Base-by-base conservation (phyloP, 1,140 invertebrate species). In the Bombus consobrinus region DNA sequence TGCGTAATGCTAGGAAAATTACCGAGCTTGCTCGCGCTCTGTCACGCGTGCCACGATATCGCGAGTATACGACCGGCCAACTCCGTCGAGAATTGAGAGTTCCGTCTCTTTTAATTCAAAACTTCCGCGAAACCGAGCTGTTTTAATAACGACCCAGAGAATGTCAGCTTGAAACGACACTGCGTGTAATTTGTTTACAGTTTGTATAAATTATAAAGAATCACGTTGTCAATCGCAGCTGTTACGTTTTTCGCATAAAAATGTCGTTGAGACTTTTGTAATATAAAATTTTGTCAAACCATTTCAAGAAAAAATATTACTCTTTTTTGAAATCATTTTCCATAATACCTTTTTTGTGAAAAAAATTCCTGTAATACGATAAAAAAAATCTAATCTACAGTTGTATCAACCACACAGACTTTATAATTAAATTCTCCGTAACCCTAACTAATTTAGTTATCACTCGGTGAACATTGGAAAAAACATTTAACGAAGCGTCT, bases 1-100 rank as follows among this genome's bases (percentile, higher is more conserved):
- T 91, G 92, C 92, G 92, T 94, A 94, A 94, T 92, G 90, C 91
- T 92, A 88, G 92, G 92, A 92, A 94, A 92, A 94, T 94, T 92
- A 93, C 90, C 90, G 85, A 92, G 90, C 90, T 83, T 47, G 74
- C 74, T 71, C 79, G 77, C 75, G 69, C 73, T 69, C 53, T 90
- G 87, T 93, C 88, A 90, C 92, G 92, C 91, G 88, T 83, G 83
- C 89, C 81, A 78, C 72, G 79, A 76, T 64, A 86, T 89, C 85
- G 75, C 87, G 87, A 81, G 81, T 78, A 43, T 80, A 83, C 69
- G 86, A 90, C 85, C 71, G 81, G 80, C 82, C 88, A 71, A 39
- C 82, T 79, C 34, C 72, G 79, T 12, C 59, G 84, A n/a, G 87
- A 90, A 89, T 90, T 90, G 90, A 87, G 79, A 90, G 85, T 90